These are phyloP conservation scores for Monopterus albus DNA, from an alignment of 2,113 vertebrate species.

Conservation along the genomic window DNA sequence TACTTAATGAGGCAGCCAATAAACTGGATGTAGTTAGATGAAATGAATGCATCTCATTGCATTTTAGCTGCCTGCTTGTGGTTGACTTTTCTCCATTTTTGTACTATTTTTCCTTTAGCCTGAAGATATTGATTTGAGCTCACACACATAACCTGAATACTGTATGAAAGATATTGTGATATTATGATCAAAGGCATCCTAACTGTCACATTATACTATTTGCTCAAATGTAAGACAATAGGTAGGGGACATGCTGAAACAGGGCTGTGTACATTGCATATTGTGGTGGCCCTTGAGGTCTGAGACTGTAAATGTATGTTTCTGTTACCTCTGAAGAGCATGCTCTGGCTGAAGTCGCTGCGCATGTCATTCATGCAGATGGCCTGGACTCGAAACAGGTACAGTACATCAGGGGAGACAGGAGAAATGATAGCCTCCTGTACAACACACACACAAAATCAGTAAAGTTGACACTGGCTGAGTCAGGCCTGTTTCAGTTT, in stretches of 20 bases:
- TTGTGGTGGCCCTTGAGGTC: too few species aligned
- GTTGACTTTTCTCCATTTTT: background rate
- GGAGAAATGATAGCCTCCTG: constrained; percentile 95
- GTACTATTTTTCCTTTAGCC: background rate
- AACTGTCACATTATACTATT: background rate
- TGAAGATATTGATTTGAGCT: constrained; percentile 15
- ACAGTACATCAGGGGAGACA: constrained; percentile 93
- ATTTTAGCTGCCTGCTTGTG: background rate
- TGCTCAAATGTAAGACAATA: background rate
- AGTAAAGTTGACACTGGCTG: background rate
- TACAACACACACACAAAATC: constrained; percentile 20
- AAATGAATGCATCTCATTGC: background rate
- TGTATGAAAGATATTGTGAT: constrained; percentile 11
- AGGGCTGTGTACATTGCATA: constrained; percentile 4
- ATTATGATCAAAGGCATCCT: constrained; percentile 10
- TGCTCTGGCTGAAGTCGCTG: constrained; percentile 98
- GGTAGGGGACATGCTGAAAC: background rate
- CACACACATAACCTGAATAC: constrained; percentile 10
- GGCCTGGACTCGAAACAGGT: constrained; percentile 96
- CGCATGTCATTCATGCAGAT: constrained; percentile 96
- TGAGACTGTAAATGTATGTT: constrained; percentile 45
- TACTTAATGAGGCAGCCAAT: constrained; percentile 3
- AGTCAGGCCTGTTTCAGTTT: background rate
- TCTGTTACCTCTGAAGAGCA: constrained; percentile 95
- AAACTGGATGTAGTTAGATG: background rate